Base-by-base conservation (phyloP, 2,113 vertebrate genomes). In the Leucopternis melanops region DNA sequence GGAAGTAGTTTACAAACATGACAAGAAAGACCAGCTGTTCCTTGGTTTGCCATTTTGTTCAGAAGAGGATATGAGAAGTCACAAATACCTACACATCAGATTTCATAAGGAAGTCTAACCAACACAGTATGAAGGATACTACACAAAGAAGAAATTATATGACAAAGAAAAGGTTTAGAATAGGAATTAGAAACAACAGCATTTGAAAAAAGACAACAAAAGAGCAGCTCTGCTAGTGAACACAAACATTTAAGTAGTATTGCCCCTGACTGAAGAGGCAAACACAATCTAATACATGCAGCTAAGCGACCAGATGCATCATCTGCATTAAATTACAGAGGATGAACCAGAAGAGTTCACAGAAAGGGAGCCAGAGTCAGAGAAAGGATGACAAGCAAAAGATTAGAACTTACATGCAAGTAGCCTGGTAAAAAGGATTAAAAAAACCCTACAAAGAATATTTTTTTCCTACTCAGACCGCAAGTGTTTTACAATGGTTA, bases 401-500 rank as follows among this genome's bases (percentile, higher is more conserved):
- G 29, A 94, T 83, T 17, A 78, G 7, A 78, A 92, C 44, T 75
- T 85, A 61, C 29, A 86, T 40, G 40, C n/a, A 74, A 92, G 38
- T 25, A 86, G 36, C 44, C 71, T 80, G 36, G 34, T 62, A 81
- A 86, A 88, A 67, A 84, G 38, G 3, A 81, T 81, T 65, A 1
- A 19, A 92, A 92, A 87, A 26, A 1, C 2, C 18, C 54, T 47
- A 69, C 32, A 70, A 91, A 73, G 80, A 50, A 11, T 66, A 9
- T 32, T 69, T 81, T 86, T 81, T 89, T 61, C 55, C 73, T 86
- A 40, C 40, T 86, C 36, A 57, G 72, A 72, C 26, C 18, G 0
- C 50, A 88, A 79, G 79, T 26, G 47, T 88, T 84, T 91, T 90
- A 93, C 78, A 95, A 93, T 42, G 16, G 70, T 91, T 90, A 96